Conservation (phyloP, 53 echinoderm and acorn worm species). For the Arbacia lixula region DNA sequence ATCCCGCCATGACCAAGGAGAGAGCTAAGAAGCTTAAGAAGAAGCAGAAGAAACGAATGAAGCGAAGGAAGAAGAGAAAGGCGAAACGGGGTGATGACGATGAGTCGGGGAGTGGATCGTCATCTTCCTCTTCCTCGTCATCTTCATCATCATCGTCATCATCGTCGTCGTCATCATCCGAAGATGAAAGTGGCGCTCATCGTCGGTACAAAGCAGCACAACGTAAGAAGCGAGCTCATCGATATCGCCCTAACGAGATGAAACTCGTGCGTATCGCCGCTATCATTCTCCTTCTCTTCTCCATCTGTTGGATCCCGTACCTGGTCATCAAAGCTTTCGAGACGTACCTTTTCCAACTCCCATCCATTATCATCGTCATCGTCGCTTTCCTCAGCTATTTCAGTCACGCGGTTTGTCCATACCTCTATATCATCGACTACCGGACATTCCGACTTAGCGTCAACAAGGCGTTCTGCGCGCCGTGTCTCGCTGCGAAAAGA, state of each 20-base stretch:
- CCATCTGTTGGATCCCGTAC: conserved; percentile 58
- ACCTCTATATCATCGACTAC: conserved; percentile 34
- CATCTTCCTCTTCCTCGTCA: conserved; percentile 30
- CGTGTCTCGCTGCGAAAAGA: conserved; percentile 3
- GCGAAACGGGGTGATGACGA: neutral
- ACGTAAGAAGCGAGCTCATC: conserved; percentile 19
- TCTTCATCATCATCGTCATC: conserved; percentile 42
- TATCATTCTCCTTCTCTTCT: conserved; percentile 41
- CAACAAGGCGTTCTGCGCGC: neutral
- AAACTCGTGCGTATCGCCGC: neutral
- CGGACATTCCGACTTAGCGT: conserved; percentile 4
- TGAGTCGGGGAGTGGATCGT: neutral
- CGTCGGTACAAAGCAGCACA: conserved; percentile 40
- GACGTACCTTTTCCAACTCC: conserved; percentile 1
- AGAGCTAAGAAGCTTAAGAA: conserved; percentile 24
- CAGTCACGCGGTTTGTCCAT: conserved; percentile 12
- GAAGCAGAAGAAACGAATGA: conserved; percentile 16
- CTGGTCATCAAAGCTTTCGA: conserved; percentile 8
- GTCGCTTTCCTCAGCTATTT: conserved; percentile 34
- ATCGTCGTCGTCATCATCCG: conserved; percentile 27
- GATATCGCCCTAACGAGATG: conserved; percentile 55
- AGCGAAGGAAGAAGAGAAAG: conserved; percentile 14
- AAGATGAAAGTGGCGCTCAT: conserved; percentile 25
- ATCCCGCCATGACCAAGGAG: conserved; percentile 17
- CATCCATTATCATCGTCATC: conserved; percentile 25